Conservation (phyloP, 2,113 vertebrate genomes). For the Pseudopodoces humilis region DNA sequence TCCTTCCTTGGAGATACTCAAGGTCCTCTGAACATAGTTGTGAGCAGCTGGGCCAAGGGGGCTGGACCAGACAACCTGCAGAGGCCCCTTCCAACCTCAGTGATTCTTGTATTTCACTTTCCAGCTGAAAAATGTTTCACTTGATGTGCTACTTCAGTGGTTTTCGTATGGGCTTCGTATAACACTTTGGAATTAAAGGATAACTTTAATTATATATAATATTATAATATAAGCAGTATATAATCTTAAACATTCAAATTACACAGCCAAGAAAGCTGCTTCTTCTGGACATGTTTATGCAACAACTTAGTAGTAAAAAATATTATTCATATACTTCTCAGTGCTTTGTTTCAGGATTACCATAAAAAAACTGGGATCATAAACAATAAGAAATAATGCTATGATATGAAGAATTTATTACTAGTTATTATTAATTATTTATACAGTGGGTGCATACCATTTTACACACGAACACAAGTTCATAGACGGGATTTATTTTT, state of each 20-base stretch:
- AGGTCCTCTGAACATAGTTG: background rate
- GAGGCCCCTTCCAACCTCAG: background rate
- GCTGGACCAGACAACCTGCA: background rate
- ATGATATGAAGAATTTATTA: conserved; percentile 40
- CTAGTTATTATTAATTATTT: conserved; percentile 48
- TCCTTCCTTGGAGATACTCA: background rate
- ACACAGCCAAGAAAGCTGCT: background rate
- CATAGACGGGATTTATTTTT: conserved; percentile 7
- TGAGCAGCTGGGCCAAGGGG: background rate
- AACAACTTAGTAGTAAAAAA: background rate
- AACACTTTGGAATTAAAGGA: background rate
- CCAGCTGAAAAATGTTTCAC: background rate
- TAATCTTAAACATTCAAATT: background rate
- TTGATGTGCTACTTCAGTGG: background rate
- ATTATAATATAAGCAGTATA: background rate
- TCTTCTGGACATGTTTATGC: conserved; percentile 6
- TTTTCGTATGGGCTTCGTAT: background rate
- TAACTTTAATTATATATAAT: background rate
- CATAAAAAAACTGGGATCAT: conserved; percentile 9
- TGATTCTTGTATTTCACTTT: background rate
- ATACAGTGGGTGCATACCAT: background rate
- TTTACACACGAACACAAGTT: conserved; percentile 30
- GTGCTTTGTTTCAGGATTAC: conserved; percentile 38
- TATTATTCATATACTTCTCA: conserved; percentile 19
- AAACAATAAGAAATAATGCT: conserved; percentile 10